A percentile compares a stretch with the other conserved stretches of the same genome.
Conservation (phyloP, 2,888 invertebrate species). For the Sepioteuthis lessoniana region DNA sequence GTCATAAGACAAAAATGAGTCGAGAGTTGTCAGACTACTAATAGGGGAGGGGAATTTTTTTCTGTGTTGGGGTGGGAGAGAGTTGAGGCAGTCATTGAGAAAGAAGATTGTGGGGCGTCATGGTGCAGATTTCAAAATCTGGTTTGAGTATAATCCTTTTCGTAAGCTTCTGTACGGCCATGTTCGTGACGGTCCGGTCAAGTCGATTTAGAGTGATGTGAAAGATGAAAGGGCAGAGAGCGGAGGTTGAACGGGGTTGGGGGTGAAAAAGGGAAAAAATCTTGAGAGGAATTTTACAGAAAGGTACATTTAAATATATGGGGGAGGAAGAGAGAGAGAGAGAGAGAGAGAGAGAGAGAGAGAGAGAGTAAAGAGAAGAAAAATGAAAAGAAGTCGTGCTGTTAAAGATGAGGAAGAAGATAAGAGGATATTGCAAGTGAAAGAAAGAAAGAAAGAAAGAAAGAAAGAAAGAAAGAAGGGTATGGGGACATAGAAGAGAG, state of each 20-base stretch:
- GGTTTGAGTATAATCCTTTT: neutral
- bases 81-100: too few relatives aligned
- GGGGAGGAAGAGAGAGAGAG: neutral
- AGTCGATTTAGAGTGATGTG: neutral
- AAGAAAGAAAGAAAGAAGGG: neutral
- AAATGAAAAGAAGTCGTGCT: neutral
- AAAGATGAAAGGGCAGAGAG: neutral
- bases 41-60: neutral
- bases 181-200: neutral
- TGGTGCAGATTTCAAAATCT: neutral
- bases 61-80: neutral
- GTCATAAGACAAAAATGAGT: neutral
- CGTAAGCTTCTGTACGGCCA: neutral
- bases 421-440: neutral
- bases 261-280: neutral
- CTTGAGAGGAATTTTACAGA: neutral
- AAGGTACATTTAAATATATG: neutral
- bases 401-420: neutral
- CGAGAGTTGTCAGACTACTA: neutral
- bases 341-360: neutral
- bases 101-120: neutral
- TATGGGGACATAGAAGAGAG: neutral
- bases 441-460: neutral
- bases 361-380: neutral
- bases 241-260: too few relatives aligned